Conservation (phyloP, 2,797 vertebrate genomes). For the Semaprochilodus insignis region DNA sequence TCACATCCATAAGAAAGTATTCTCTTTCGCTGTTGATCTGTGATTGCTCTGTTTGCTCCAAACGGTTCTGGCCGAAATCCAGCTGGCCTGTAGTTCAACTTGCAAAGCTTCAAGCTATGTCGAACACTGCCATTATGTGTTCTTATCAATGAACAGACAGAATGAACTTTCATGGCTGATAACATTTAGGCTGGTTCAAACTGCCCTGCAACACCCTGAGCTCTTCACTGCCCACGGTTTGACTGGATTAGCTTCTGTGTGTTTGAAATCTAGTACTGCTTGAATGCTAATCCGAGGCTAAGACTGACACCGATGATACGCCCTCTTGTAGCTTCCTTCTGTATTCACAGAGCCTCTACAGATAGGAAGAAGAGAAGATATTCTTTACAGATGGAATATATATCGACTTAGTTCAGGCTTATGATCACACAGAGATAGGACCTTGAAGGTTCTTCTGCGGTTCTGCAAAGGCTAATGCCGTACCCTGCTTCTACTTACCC, state of each 20-base stretch:
- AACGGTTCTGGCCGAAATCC: neutral
- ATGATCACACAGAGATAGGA: slow-evolving; percentile 35
- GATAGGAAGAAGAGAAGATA: slow-evolving; percentile 29
- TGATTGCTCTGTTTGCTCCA: neutral
- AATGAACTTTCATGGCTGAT: slow-evolving; percentile 41
- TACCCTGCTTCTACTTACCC: neutral
- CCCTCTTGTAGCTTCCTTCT: slow-evolving; percentile 33
- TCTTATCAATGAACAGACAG: slow-evolving; percentile 23
- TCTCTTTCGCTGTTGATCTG: slow-evolving; percentile 32
- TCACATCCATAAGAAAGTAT: neutral
- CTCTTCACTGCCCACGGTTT: slow-evolving; percentile 12
- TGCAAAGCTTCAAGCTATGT: neutral
- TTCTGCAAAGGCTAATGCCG: slow-evolving; percentile 20
- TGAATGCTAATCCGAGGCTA: slow-evolving; percentile 52
- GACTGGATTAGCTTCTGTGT: slow-evolving; percentile 45
- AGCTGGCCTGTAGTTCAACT: neutral
- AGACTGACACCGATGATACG: slow-evolving; percentile 45
- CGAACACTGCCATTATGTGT: slow-evolving; percentile 24
- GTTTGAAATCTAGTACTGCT: slow-evolving; percentile 50
- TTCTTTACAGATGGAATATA: slow-evolving; percentile 17
- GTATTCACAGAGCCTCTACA: slow-evolving; percentile 25
- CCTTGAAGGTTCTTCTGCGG: slow-evolving; percentile 8
- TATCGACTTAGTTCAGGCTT: slow-evolving; percentile 42
- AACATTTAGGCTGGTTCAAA: slow-evolving; percentile 42
- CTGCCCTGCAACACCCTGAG: slow-evolving; percentile 26